Percentiles rank a stretch among this genome's conserved stretches.
These are phyloP conservation scores for Phenganax subtilis DNA, from an alignment of 92 coral and sea anemone genomes.

Conservation along the genomic window DNA sequence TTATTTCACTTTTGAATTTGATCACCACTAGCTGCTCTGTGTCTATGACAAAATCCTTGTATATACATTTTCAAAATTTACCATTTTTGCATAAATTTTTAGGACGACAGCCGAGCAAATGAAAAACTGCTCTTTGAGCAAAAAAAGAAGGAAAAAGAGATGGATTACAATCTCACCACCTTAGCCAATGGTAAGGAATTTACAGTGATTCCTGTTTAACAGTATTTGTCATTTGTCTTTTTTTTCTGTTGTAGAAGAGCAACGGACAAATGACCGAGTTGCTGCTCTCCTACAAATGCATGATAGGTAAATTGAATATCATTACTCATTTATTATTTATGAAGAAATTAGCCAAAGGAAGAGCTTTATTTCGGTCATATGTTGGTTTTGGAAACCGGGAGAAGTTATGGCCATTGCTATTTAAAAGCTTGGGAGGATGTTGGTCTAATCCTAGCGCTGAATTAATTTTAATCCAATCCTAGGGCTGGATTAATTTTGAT, in stretches of 20 bases:
- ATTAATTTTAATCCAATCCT: too few species aligned
- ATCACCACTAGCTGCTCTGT: too few species aligned
- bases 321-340: background rate
- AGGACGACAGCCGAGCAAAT: slow-evolving; percentile 90
- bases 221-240: background rate
- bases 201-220: too few species aligned
- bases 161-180: slow-evolving; percentile 64
- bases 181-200: slow-evolving; percentile 66
- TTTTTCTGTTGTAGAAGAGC: slow-evolving; percentile 66
- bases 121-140: slow-evolving; percentile 71
- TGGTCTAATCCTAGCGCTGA: too few species aligned
- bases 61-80: too few species aligned
- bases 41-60: too few species aligned
- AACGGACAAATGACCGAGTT: slow-evolving; percentile 74
- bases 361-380: background rate
- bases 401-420: too few species aligned
- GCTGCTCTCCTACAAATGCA: slow-evolving; percentile 80
- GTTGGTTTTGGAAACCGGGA: background rate
- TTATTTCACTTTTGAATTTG: too few species aligned
- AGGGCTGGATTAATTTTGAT: too few species aligned
- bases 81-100: too few species aligned
- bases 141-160: slow-evolving; percentile 66
- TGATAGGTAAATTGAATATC: slow-evolving; percentile 59
- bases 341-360: background rate
- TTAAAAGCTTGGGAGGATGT: too few species aligned